Base-by-base conservation (phyloP, 1,140 invertebrate genomes). In the Parasteatoda tepidariorum region DNA sequence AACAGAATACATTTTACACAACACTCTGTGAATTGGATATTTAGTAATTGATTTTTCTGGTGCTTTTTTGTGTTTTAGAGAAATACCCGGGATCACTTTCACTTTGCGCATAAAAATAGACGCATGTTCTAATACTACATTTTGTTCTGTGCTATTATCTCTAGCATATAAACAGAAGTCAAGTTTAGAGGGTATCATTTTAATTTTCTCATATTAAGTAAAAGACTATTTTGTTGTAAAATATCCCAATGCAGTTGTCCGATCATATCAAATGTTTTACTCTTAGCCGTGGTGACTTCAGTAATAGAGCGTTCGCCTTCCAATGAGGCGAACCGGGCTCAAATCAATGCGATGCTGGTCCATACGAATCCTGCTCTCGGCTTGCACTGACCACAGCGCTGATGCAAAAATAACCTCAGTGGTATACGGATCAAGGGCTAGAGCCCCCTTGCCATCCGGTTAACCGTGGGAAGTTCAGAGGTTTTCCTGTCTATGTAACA, bases 41-140 rank as follows among this genome's bases (percentile, higher is more conserved):
- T 68, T 68, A 26, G 34, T 34, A 18, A 1, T 34, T 3, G 31
- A 22, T 38, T 38, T 68, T 22, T 68, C 66, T 28, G 59, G n/a
- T 9, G 48, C 48, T 30, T 74, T 74, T 11, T 24, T 28, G 31
- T 74, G 70, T 13, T 26, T 54, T 28, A 74, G 11, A 3, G 33
- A n/a, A 18, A 74, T 54, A 57, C 48, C 70, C 15, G 70, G 70
- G 31, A n/a, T 73, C 7, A 74, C 48, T 76, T 41, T 62, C 13
- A 76, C 57, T 76, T 76, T 76, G 13, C 33, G 4, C 3, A 76
- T 31, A 64, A 64, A 76, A 13, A 76, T 3, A 64, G 34, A 76
- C 24, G 33, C 70, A 30, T 76, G 74, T 62, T 76, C 31, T 22
- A 76, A 28, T 24, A 48, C 33, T 11, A 76, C 26, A 15, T 76